Evolutionary conservation across 1,140 invertebrate species (phyloP).

Genomic region (Chironomus striatipennis): DNA sequence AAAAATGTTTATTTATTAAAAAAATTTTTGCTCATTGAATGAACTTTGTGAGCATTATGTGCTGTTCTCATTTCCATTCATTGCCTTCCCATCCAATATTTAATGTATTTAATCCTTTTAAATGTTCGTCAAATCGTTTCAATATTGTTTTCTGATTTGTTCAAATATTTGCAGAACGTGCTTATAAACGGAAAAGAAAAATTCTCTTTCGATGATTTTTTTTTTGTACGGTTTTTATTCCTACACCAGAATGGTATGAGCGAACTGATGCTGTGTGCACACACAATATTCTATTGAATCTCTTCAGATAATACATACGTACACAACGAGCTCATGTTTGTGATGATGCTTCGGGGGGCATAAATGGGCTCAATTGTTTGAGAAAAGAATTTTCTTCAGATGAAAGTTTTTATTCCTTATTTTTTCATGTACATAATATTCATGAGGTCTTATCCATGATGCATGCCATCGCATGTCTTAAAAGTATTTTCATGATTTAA

Average conservation of each 20-base stretch:
- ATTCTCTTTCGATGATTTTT: background rate
- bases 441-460: background rate
- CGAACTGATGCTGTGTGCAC: too few relatives aligned
- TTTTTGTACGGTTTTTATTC: background rate
- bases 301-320: background rate
- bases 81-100: background rate
- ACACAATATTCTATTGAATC: background rate
- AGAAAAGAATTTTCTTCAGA: too few relatives aligned
- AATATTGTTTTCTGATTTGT: conserved; percentile 24
- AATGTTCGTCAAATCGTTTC: conserved; percentile 23
- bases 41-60: background rate
- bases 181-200: conserved; percentile 10
- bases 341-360: background rate
- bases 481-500: background rate
- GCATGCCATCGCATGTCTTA: conserved; percentile 5
- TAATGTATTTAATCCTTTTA: conserved; percentile 24
- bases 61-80: background rate
- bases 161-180: conserved; percentile 23
- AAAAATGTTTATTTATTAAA: conserved; percentile 10
- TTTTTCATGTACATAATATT: too few relatives aligned
- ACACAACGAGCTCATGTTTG: background rate
- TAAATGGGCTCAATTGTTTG: background rate
- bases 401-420: too few relatives aligned
- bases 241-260: too few relatives aligned
- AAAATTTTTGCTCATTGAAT: background rate